These are phyloP conservation scores for Sinotaia quadrata DNA, from an alignment of 2,888 invertebrate genomes.

Conservation along the genomic window DNA sequence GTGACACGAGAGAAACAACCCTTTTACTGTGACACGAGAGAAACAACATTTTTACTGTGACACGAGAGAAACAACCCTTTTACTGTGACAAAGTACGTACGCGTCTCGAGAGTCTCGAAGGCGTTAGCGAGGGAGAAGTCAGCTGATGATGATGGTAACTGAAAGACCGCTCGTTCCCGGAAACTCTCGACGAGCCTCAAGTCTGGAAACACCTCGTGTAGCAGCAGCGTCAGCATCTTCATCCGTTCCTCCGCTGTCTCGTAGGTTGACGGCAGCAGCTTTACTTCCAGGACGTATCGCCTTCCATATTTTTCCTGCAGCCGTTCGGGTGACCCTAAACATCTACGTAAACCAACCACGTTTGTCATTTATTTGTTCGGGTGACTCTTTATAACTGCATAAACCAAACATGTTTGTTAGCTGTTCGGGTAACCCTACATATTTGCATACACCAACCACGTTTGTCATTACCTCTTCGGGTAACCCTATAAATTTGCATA, in stretches of 20 bases:
- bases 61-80: too few relatives aligned
- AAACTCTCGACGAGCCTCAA: constrained; percentile 13
- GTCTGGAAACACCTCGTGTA: constrained; percentile 22
- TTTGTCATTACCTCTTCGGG: too few relatives aligned
- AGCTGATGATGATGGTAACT: background rate
- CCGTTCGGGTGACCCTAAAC: constrained; percentile 13
- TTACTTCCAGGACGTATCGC: constrained; percentile 18
- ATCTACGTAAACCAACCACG: background rate
- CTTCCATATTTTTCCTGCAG: constrained; percentile 3
- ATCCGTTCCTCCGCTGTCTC: background rate
- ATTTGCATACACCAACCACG: too few relatives aligned
- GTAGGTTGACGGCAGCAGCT: background rate
- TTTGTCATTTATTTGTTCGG: too few relatives aligned
- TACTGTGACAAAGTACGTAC: constrained; percentile 6
- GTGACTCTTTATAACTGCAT: too few relatives aligned
- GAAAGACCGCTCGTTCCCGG: constrained; percentile 10
- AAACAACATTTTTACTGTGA: too few relatives aligned
- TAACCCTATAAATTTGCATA: too few relatives aligned
- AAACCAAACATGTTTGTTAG: too few relatives aligned
- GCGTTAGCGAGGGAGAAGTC: constrained; percentile 12
- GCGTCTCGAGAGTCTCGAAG: constrained; percentile 19
- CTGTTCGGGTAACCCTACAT: too few relatives aligned
- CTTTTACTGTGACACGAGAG: too few relatives aligned
- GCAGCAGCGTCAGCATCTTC: constrained; percentile 17
- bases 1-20: too few relatives aligned